phyloP scores from a whole-genome alignment of 2,888 invertebrate genomes.

The Drosophila aldrichi region DNA sequence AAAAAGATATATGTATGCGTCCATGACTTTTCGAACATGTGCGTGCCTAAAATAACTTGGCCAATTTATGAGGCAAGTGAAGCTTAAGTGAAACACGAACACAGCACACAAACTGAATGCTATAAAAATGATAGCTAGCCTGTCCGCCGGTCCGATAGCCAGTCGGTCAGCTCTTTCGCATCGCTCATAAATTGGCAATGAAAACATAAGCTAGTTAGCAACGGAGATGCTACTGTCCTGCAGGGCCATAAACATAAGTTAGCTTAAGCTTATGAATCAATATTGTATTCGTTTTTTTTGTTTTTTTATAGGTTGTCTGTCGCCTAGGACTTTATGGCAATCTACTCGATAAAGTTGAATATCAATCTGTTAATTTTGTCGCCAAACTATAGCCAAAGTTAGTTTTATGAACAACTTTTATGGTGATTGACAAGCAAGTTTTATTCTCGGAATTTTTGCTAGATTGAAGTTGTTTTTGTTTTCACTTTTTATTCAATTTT shows the following conservation, averaged over 20 bases:
- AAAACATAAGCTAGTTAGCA: conserved; percentile 36
- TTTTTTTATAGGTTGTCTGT: conserved; percentile 32
- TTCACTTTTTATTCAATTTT: conserved; percentile 45
- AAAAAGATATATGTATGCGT: conserved; percentile 15
- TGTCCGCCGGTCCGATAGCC: neutral
- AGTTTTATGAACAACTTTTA: conserved; percentile 1
- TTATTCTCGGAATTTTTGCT: conserved; percentile 32
- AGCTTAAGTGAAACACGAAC: conserved; percentile 67
- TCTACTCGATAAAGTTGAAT: neutral
- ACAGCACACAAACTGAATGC: conserved; percentile 14
- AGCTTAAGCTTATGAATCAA: conserved; percentile 35
- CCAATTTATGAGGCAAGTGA: conserved; percentile 64
- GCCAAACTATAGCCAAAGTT: conserved; percentile 16
- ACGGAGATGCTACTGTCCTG: conserved; percentile 2
- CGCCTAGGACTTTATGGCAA: conserved; percentile 17
- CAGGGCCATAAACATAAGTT: conserved; percentile 10
- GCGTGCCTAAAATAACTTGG: conserved; percentile 58
- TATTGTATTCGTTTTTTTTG: conserved; percentile 30
- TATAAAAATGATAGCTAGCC: conserved; percentile 54
- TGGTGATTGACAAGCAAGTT: conserved; percentile 44
- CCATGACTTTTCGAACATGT: conserved; percentile 56
- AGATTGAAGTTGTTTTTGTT: conserved; percentile 2
- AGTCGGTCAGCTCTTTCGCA: neutral
- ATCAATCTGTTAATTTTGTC: conserved; percentile 27
- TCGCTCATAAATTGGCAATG: conserved; percentile 38